These are phyloP conservation scores for Ochropacha duplaris DNA, from an alignment of 2,888 invertebrate species.

Conservation along the genomic window DNA sequence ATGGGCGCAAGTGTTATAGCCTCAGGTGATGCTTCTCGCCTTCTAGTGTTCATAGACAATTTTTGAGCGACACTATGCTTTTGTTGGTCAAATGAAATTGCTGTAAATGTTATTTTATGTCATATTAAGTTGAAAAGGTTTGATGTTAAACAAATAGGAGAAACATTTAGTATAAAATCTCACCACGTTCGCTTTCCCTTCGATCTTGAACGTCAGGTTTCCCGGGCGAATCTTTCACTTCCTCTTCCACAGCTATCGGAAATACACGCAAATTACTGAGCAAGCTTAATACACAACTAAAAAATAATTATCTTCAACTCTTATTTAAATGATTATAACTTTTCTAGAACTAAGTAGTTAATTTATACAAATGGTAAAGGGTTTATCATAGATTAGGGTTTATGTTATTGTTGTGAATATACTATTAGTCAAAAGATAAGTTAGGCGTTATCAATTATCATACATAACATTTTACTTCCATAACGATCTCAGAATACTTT, in stretches of 20 bases:
- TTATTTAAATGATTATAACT: no score
- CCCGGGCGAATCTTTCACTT: conserved; percentile 42
- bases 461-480: background rate
- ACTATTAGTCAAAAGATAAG: background rate
- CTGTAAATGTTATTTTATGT: conserved; percentile 28
- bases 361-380: no score
- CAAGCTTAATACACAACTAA: background rate
- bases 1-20: conserved; percentile 43
- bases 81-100: conserved; percentile 44
- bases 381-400: no score
- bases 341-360: no score
- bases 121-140: background rate
- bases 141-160: background rate
- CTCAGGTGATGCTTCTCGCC: conserved; percentile 47
- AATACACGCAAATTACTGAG: background rate
- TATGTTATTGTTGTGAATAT: no score
- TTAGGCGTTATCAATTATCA: background rate
- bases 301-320: no score
- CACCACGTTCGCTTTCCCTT: conserved; percentile 44
- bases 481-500: background rate
- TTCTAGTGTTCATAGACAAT: conserved; percentile 44
- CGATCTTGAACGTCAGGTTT: conserved; percentile 34
- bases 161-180: conserved; percentile 13
- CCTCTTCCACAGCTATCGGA: conserved; percentile 49
- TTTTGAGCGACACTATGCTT: conserved; percentile 49